These are phyloP conservation scores for Sebastes aleutianus DNA, from an alignment of 2,797 vertebrate species.

Conservation along the genomic window DNA sequence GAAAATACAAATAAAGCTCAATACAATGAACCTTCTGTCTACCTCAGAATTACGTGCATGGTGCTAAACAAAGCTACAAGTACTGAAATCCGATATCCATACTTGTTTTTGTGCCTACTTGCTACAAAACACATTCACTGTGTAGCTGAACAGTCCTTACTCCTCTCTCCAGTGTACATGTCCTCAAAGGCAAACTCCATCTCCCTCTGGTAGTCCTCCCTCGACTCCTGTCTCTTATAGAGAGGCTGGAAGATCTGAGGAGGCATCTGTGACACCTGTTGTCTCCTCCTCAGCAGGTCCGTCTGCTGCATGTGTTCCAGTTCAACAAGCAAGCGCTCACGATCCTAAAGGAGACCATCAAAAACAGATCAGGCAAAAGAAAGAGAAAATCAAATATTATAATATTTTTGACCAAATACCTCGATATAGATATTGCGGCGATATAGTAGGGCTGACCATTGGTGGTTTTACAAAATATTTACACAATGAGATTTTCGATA, in stretches of 20 bases:
- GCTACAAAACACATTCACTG: not conserved
- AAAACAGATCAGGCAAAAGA: not conserved
- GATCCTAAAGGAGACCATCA: slow-evolving; percentile 76
- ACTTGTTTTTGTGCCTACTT: not conserved
- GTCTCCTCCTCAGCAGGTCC: slow-evolving; percentile 86
- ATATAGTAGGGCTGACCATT: no score
- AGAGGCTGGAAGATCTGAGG: slow-evolving; percentile 86
- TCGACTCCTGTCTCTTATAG: slow-evolving; percentile 80
- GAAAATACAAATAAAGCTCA: not conserved
- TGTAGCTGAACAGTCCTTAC: slow-evolving; percentile 74
- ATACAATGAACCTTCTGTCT: not conserved
- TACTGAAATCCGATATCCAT: not conserved
- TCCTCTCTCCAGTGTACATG: slow-evolving; percentile 86
- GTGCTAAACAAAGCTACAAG: not conserved
- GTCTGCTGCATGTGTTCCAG: slow-evolving; percentile 89
- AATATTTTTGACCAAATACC: no score
- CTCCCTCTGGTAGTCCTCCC: slow-evolving; percentile 89
- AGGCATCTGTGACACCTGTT: slow-evolving; percentile 83
- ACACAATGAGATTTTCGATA: no score
- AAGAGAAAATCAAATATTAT: no score
- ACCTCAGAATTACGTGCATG: not conserved
- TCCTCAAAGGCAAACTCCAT: slow-evolving; percentile 95
- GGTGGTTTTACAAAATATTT: no score
- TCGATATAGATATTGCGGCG: no score
- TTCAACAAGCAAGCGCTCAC: slow-evolving; percentile 85